Conservation (phyloP, 2,888 invertebrate genomes). For the Brachynemurus nebulosus region DNA sequence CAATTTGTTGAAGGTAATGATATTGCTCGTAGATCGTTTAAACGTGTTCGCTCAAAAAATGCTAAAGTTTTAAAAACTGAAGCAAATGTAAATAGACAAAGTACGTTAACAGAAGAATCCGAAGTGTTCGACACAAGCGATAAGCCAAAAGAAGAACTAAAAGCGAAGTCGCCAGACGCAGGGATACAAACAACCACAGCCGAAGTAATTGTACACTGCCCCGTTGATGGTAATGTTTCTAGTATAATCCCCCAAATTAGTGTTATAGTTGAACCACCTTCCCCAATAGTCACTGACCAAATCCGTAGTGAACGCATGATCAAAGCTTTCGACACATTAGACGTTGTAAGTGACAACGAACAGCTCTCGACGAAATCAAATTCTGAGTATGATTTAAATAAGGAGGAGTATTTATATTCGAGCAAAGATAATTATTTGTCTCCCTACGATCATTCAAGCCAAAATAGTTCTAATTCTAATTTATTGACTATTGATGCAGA, state of each 20-base stretch:
- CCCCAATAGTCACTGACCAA: conserved; percentile 51
- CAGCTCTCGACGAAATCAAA: conserved; percentile 13
- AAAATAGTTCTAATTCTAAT: conserved; percentile 40
- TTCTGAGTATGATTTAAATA: conserved; percentile 24
- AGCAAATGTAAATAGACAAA: conserved; percentile 27
- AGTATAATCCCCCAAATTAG: conserved; percentile 48
- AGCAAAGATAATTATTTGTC: conserved; percentile 22
- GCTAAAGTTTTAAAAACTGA: conserved; percentile 31
- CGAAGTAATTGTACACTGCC: conserved; percentile 13
- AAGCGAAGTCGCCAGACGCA: conserved; percentile 21
- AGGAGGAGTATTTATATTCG: too few relatives aligned
- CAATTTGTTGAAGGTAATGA: conserved; percentile 74
- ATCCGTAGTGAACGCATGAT: conserved; percentile 17
- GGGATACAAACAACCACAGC: conserved; percentile 15
- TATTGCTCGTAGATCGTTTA: conserved; percentile 65
- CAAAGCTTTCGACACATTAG: too few relatives aligned
- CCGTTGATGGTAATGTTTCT: conserved; percentile 11
- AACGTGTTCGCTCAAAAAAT: conserved; percentile 28
- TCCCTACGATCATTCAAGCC: conserved; percentile 23
- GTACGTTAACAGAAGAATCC: conserved; percentile 28
- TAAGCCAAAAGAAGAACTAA: conserved; percentile 16
- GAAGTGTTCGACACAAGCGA: conserved; percentile 20
- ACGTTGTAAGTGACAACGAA: conserved; percentile 22
- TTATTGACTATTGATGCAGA: conserved; percentile 46
- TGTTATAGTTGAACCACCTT: conserved; percentile 62